These are phyloP conservation scores for Antechinus flavipes DNA, from an alignment of 2,113 vertebrate species.

Conservation along the genomic window DNA sequence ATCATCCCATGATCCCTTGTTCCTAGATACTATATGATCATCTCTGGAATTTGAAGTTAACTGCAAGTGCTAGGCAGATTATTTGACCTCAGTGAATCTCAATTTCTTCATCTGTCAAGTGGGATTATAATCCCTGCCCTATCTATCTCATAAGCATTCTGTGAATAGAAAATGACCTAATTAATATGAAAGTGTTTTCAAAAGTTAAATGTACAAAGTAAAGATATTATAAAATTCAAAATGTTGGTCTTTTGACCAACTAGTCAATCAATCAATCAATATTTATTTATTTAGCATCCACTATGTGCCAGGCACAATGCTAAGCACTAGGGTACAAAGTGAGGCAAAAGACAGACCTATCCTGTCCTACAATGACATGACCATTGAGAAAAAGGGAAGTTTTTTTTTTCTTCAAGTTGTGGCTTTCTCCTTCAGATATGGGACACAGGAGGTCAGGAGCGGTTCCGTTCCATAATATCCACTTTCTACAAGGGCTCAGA, in stretches of 20 bases:
- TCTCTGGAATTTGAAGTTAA: background rate
- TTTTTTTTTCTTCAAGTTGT: background rate
- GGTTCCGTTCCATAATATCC: slow-evolving; percentile 88
- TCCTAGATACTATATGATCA: background rate
- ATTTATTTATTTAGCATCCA: background rate
- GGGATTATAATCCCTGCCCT: background rate
- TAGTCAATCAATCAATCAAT: background rate
- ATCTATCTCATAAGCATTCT: background rate
- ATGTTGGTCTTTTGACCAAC: background rate
- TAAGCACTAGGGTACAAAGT: background rate
- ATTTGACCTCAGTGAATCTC: background rate
- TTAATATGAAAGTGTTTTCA: background rate
- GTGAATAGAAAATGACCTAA: background rate
- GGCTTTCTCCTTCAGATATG: slow-evolving; percentile 83
- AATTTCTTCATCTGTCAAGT: background rate
- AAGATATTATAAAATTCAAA: rapidly evolving
- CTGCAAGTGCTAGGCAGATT: background rate
- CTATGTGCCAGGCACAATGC: background rate
- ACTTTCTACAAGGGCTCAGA: slow-evolving; percentile 90
- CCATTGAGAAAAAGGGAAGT: background rate
- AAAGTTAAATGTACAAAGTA: background rate
- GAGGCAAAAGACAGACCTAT: background rate
- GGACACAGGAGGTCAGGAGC: slow-evolving; percentile 90
- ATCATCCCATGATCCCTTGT: background rate
- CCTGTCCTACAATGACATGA: background rate